Evolutionary conservation across 2,888 invertebrate genomes (phyloP).

Genomic region (Strigamia crassipes): DNA sequence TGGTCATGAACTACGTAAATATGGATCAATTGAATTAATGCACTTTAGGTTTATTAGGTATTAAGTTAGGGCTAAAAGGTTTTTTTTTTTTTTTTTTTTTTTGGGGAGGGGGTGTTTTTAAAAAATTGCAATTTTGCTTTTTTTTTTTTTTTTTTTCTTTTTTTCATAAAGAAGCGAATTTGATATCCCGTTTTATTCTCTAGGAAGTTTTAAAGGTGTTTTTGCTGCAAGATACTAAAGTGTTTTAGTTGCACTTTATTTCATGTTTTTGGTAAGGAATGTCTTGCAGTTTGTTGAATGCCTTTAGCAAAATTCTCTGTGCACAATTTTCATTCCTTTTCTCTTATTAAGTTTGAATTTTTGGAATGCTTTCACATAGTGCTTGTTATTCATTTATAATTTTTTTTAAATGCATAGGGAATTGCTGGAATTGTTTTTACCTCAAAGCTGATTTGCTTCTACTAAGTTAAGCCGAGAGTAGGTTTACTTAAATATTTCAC

Average conservation of each 20-base stretch:
- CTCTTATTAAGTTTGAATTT: slow-evolving; percentile 10
- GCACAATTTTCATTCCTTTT: background rate
- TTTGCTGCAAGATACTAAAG: background rate
- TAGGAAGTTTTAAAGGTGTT: background rate
- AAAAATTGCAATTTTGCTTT: too few relatives aligned
- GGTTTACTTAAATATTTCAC: background rate
- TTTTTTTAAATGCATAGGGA: background rate
- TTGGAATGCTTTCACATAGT: background rate
- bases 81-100: too few relatives aligned
- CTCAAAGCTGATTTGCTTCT: background rate
- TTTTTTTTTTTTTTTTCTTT: too few relatives aligned
- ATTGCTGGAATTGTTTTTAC: background rate
- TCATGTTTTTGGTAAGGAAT: background rate
- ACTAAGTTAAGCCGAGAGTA: background rate
- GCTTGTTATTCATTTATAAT: slow-evolving; percentile 8
- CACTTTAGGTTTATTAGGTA: too few relatives aligned
- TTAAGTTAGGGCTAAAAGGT: too few relatives aligned
- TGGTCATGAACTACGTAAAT: too few relatives aligned
- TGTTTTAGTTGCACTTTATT: background rate
- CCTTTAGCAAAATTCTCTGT: background rate
- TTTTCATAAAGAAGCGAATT: background rate
- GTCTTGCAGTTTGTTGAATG: background rate
- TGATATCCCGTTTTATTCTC: background rate
- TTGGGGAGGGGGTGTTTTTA: too few relatives aligned
- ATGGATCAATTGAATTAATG: too few relatives aligned